Evolutionary conservation across 2,113 vertebrate genomes (phyloP).

Genomic region (Collichthys lucidus): DNA sequence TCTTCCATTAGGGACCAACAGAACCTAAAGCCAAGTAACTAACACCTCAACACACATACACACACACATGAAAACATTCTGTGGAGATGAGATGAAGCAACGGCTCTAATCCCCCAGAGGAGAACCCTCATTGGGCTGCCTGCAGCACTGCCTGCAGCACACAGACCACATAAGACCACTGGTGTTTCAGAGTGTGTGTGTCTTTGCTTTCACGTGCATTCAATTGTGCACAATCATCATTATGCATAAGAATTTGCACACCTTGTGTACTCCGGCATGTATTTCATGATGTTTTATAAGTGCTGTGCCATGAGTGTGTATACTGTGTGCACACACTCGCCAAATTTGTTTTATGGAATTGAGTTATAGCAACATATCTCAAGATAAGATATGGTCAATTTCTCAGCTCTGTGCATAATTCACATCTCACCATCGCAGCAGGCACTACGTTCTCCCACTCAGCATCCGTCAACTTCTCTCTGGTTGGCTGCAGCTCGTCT

Average conservation of each 20-base stretch:
- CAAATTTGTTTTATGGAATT: slow-evolving; percentile 43
- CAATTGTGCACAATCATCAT: slow-evolving; percentile 54
- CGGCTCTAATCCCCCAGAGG: slow-evolving; percentile 59
- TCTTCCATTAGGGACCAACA: slow-evolving; percentile 54
- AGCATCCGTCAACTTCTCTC: slow-evolving; percentile 86
- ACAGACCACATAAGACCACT: slow-evolving; percentile 47
- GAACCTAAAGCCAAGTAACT: slow-evolving; percentile 54
- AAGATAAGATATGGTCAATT: slow-evolving; percentile 43
- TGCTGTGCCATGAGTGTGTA: slow-evolving; percentile 21
- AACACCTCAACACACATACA: slow-evolving; percentile 28
- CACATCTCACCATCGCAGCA: slow-evolving; percentile 89
- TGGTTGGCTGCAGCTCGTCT: slow-evolving; percentile 88
- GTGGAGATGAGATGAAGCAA: slow-evolving; percentile 63
- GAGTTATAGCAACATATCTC: slow-evolving; percentile 49
- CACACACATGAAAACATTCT: slow-evolving; percentile 38
- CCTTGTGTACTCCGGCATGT: slow-evolving; percentile 36
- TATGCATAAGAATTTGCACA: slow-evolving; percentile 63
- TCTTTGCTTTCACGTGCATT: slow-evolving; percentile 2
- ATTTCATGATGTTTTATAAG: slow-evolving; percentile 71
- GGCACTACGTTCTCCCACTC: slow-evolving; percentile 91
- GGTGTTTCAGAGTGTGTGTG: slow-evolving; percentile 13
- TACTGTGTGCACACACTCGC: slow-evolving; percentile 23
- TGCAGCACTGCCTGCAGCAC: slow-evolving; percentile 75
- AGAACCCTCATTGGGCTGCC: slow-evolving; percentile 68
- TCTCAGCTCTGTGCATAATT: slow-evolving; percentile 28